Conservation (phyloP, 2,888 invertebrate species). For the Acanthacorydalis orientalis region DNA sequence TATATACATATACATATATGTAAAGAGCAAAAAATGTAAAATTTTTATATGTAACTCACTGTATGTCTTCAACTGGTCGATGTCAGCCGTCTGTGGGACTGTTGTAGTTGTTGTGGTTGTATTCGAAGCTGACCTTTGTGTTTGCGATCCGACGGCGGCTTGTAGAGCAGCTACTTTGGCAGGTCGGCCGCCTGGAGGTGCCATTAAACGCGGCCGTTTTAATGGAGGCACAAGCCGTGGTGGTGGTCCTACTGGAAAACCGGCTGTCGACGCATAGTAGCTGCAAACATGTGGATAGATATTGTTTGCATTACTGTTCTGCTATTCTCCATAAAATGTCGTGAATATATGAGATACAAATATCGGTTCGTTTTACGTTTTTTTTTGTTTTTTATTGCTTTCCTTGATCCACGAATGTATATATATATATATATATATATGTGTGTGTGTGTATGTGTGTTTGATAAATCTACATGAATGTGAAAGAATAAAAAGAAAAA, state of each 20-base stretch:
- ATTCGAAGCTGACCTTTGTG: slow-evolving; percentile 10
- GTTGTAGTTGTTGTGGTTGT: slow-evolving; percentile 8
- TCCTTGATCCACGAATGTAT: no score
- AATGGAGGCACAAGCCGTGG: slow-evolving; percentile 39
- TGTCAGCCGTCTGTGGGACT: slow-evolving; percentile 14
- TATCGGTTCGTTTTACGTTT: no score
- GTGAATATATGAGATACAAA: no score
- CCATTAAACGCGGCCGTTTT: slow-evolving; percentile 42
- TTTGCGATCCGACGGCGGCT: slow-evolving; percentile 8
- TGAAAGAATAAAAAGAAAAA: no score
- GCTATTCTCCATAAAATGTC: no score
- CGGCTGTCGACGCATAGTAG: slow-evolving; percentile 40
- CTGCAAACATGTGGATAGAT: slow-evolving; percentile 23
- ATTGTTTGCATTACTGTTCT: no score
- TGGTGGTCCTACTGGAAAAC: slow-evolving; percentile 29
- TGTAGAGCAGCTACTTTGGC: slow-evolving; percentile 13
- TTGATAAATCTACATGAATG: no score
- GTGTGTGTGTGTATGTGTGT: no score
- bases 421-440: no score
- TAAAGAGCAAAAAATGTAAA: neutral
- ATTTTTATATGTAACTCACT: slow-evolving; percentile 31
- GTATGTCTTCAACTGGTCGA: slow-evolving; percentile 46
- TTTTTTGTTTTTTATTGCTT: no score
- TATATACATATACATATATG: neutral
- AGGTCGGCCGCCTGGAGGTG: slow-evolving; percentile 22